phyloP scores from a whole-genome alignment of 1,140 invertebrate genomes.

The Rhyzopertha dominica region DNA sequence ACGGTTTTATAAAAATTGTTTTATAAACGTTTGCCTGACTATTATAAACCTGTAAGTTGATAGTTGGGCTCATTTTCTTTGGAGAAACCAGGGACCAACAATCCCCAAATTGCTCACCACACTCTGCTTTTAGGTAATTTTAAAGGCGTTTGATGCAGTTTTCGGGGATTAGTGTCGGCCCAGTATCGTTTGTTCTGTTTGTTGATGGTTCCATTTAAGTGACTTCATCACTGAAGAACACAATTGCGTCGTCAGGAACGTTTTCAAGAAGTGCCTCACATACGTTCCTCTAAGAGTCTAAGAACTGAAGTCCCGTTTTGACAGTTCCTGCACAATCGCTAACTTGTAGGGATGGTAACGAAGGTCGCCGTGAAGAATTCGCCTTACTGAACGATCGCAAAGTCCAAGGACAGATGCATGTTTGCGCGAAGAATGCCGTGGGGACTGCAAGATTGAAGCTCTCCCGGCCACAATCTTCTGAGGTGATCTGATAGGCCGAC shows the following conservation, averaged over 20 bases:
- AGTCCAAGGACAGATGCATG: slow-evolving; percentile 20
- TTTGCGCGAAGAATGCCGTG: slow-evolving; percentile 16
- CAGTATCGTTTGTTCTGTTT: slow-evolving; percentile 4
- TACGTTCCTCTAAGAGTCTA: slow-evolving; percentile 18
- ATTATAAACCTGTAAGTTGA: no score
- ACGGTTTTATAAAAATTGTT: no score
- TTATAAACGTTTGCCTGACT: no score
- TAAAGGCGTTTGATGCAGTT: slow-evolving; percentile 2
- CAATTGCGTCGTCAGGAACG: slow-evolving; percentile 21
- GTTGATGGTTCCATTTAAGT: slow-evolving; percentile 1
- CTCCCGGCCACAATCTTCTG: slow-evolving; percentile 17
- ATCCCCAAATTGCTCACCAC: background rate
- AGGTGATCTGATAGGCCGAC: slow-evolving; percentile 17
- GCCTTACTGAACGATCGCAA: slow-evolving; percentile 15
- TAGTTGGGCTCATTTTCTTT: background rate
- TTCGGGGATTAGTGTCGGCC: slow-evolving; percentile 4
- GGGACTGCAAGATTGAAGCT: slow-evolving; percentile 13
- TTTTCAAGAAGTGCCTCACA: slow-evolving; percentile 23
- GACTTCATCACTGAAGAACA: slow-evolving; percentile 11
- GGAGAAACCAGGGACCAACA: slow-evolving; percentile 2
- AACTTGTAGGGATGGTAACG: slow-evolving; percentile 25
- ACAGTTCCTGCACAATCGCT: slow-evolving; percentile 21
- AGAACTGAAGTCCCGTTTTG: slow-evolving; percentile 23
- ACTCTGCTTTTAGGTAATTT: background rate
- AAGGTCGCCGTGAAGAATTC: slow-evolving; percentile 22